Percentiles rank a stretch among this genome's conserved stretches.
phyloP scores from a whole-genome alignment of 1,140 invertebrate species.

The Trichoplusia ni region DNA sequence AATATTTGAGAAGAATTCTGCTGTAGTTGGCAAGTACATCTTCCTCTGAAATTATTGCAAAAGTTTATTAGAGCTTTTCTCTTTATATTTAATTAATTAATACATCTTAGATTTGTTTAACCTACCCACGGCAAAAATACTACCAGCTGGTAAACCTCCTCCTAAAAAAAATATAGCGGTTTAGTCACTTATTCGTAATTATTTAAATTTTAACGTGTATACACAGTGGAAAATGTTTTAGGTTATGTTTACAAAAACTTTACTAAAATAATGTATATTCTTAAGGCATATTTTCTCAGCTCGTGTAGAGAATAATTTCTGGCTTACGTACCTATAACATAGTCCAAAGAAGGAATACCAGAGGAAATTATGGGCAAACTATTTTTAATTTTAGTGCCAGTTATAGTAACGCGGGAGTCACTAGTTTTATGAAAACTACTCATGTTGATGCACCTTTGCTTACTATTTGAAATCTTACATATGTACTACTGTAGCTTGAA shows the following conservation, averaged over 20 bases:
- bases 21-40: slow-evolving; percentile 89
- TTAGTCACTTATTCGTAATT: background rate
- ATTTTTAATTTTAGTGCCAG: slow-evolving; percentile 71
- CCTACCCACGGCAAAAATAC: slow-evolving; percentile 82
- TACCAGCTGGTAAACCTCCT: slow-evolving; percentile 82
- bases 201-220: background rate
- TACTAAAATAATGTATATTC: no score
- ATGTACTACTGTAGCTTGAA: no score
- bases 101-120: slow-evolving; percentile 8
- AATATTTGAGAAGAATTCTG: slow-evolving; percentile 90
- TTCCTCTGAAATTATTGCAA: slow-evolving; percentile 87
- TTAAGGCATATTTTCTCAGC: no score
- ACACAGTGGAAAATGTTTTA: background rate
- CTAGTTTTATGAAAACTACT: slow-evolving; percentile 68
- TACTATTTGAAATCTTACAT: background rate
- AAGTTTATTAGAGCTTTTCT: background rate
- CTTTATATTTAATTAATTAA: background rate
- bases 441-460: slow-evolving; percentile 37
- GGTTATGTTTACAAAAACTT: background rate
- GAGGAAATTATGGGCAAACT: slow-evolving; percentile 81
- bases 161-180: slow-evolving; percentile 71
- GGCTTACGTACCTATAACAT: slow-evolving; percentile 82
- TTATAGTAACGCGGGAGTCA: slow-evolving; percentile 47
- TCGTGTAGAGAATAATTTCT: background rate
- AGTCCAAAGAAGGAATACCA: slow-evolving; percentile 86